Evolutionary conservation across 35 echinoderm and acorn worm genomes (phyloP), one percentile per base, ranked within the genome.

Genomic region (Anneissia japonica): DNA sequence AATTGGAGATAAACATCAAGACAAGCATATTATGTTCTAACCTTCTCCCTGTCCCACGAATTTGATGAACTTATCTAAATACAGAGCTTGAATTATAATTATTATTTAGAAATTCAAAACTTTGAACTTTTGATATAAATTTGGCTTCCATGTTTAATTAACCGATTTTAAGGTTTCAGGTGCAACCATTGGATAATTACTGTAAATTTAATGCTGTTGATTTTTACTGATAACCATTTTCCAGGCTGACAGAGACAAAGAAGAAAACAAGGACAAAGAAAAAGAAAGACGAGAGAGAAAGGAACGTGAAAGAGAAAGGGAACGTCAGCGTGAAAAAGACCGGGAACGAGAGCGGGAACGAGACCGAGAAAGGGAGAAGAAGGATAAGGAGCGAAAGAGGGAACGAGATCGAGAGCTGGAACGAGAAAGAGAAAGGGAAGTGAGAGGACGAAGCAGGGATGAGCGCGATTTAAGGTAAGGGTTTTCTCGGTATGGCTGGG

Each of bases 291-390:
- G 83, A 46, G 74, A 92, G 84, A 38, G 92, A 91, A 37, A 84
- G 95, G 39, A 92, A 33, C 84, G 94, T 31, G 90, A 92, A 73
- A 83, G 86, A 28, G 75, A 86, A 10, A 87, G 80, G 23, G 80
- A 85, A 34, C 38, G 81, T 81, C 45, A 85, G n/a, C 35, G 79
- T 30, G 79, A 81, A 30, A 73, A 79, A 64, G 87, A 92, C 5
- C 72, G 84, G 74, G 84, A 89, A 0, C 86, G 43, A 46, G 90
- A 92, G 21, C 64, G 90, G 1, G 90, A 92, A 37, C 75, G 87
- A 30, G 91, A 88, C 0, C 72, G 74, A 79, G 88, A 90, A 23
- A 73, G 90, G 37, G 32, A 77, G 51, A 64, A 64, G 26, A 64
- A 64, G 26, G 51, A 64, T 19, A 64, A 64, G 26, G 93, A 95